Base-by-base conservation (phyloP, 2,888 invertebrate genomes). In the Drosophila falleni region DNA sequence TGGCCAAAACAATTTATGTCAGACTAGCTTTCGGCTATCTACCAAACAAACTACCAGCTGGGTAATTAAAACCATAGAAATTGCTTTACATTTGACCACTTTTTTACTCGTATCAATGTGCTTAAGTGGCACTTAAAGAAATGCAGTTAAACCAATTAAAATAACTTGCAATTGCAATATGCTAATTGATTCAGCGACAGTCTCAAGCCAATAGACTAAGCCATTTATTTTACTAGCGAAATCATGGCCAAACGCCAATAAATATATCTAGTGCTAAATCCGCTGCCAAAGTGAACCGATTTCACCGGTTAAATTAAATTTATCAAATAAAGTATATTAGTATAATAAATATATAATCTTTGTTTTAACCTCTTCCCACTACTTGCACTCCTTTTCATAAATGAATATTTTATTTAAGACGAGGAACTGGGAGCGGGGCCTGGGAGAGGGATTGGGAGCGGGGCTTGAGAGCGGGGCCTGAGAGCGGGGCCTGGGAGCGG, bases 1-100 rank as follows among this genome's bases (percentile, higher is more conserved):
- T 60, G 66, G 68, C 78, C 61, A 46, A 46, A 80, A 60, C 72
- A 81, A 84, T 87, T 83, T 77, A 80, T 81, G 71, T 67, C 67
- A 47, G 37, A n/a, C 58, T 53, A 53, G 53, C 66, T 39, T 59
- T 46, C 44, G 56, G 64, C 71, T 79, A 82, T 81, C 81, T 76
- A 56, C 50, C 67, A 77, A 67, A 23, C 71, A 60, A 74, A 65
- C 77, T 74, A 74, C 67, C 74, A 62, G 62, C 13, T 67, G 44
- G 60, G 74, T 83, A 86, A 82, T 82, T 74, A 74, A 74, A 63
- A 49, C 63, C 53, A 46, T 29, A 16, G 23, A 37, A 42, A 46
- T 46, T 60, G 71, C 58, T 16, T 41, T 29, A 51, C 62, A 53
- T 66, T 60, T 51, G 44, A 31, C 41, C 35, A 46, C 44, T 54